Conservation (phyloP, 2,888 invertebrate species). For the Heliconius aoede region DNA sequence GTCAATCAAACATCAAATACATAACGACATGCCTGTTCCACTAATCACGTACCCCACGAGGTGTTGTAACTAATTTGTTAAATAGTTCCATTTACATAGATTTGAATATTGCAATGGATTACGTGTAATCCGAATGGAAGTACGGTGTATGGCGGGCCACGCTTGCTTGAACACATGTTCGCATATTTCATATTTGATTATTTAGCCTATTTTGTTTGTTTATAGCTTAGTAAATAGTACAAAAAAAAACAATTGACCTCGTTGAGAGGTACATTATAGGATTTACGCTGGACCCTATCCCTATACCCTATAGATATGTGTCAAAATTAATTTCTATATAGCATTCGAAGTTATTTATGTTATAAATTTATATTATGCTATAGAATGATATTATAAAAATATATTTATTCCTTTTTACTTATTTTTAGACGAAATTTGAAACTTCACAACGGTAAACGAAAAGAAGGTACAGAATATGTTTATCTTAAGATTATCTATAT, state of each 20-base stretch:
- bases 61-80: constrained; percentile 35
- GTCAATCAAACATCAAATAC: not conserved
- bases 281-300: no score
- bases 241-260: not conserved
- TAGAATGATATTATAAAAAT: not conserved
- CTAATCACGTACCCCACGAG: not conserved
- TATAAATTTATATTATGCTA: not conserved
- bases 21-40: constrained; percentile 25
- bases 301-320: no score
- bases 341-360: not conserved
- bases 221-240: not conserved
- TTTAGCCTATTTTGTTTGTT: not conserved
- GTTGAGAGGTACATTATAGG: no score
- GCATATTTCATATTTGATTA: constrained; percentile 2
- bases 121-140: constrained; percentile 19
- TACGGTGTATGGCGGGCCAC: constrained; percentile 7
- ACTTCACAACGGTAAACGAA: not conserved
- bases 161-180: constrained; percentile 15
- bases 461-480: not conserved
- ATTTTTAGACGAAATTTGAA: not conserved
- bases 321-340: no score
- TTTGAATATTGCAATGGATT: constrained; percentile 31
- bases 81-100: constrained; percentile 33
- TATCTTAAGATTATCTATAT: no score
- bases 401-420: not conserved